Conservation (phyloP, 2,113 vertebrate species). For the Mustelus asterias region DNA sequence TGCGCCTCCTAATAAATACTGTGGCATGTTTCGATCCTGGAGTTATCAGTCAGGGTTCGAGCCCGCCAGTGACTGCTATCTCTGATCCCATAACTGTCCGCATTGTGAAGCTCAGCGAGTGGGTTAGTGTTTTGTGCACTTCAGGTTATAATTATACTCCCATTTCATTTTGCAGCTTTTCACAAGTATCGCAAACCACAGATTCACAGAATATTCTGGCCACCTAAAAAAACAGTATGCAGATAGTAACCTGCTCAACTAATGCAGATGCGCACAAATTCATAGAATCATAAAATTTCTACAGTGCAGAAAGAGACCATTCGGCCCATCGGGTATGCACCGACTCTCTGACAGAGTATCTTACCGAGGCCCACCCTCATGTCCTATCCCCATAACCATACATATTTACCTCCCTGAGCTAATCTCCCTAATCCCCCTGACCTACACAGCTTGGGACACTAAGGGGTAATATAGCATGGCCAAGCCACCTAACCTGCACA, state of each 20-base stretch:
- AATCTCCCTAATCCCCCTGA: no score
- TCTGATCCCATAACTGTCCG: no score
- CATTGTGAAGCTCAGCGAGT: not conserved
- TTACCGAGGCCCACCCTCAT: no score
- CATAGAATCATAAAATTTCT: no score
- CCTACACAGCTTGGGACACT: no score
- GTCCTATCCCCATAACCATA: no score
- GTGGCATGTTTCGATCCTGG: not conserved
- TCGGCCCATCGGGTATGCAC: no score
- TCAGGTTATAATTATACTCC: not conserved
- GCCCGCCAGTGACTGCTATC: not conserved
- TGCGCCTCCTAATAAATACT: not conserved
- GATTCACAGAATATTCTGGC: not conserved
- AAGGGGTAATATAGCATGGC: no score
- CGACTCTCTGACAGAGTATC: no score
- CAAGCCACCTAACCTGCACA: no score
- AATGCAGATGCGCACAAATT: not conserved
- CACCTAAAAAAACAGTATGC: not conserved
- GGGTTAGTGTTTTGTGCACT: not conserved
- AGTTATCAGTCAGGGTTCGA: not conserved
- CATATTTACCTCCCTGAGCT: no score
- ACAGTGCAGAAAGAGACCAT: no score
- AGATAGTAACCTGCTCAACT: not conserved
- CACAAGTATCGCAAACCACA: not conserved
- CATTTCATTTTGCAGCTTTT: not conserved